A percentile compares a stretch with the other conserved stretches of the same genome.
Evolutionary conservation across 2,888 invertebrate genomes (phyloP).

Genomic region (Brachynemurus nebulosus): DNA sequence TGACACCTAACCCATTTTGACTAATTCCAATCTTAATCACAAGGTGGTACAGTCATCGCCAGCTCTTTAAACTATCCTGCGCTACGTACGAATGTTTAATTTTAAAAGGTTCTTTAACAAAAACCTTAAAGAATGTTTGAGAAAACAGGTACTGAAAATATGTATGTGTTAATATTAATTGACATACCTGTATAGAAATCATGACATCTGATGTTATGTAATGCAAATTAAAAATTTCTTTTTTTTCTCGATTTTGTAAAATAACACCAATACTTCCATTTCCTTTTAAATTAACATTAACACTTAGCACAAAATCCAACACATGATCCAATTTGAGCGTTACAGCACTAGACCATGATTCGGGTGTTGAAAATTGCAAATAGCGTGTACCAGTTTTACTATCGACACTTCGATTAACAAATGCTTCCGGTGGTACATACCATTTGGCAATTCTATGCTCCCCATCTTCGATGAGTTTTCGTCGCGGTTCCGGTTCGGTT

Average conservation of each 20-base stretch:
- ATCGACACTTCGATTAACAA: slow-evolving; percentile 47
- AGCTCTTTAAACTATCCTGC: too few species aligned
- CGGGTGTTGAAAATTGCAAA: slow-evolving; percentile 58
- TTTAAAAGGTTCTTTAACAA: too few species aligned
- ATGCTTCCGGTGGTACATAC: slow-evolving; percentile 57
- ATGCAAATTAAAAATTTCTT: slow-evolving; percentile 66
- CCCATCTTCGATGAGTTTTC: slow-evolving; percentile 61
- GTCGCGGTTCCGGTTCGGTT: slow-evolving; percentile 67
- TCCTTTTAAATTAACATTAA: slow-evolving; percentile 55
- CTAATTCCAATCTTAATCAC: too few species aligned
- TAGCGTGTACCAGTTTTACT: slow-evolving; percentile 43
- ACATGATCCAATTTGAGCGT: slow-evolving; percentile 52
- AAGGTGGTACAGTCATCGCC: too few species aligned
- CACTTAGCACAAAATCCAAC: slow-evolving; percentile 60
- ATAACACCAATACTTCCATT: slow-evolving; percentile 74
- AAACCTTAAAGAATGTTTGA: too few species aligned
- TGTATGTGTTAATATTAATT: not conserved
- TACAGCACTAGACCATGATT: slow-evolving; percentile 52
- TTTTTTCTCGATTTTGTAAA: slow-evolving; percentile 62
- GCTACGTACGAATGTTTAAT: too few species aligned
- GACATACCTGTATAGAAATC: slow-evolving; percentile 51
- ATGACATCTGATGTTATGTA: slow-evolving; percentile 63
- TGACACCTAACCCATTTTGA: too few species aligned
- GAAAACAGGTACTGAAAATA: too few species aligned
- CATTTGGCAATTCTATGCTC: slow-evolving; percentile 54